phyloP scores from a whole-genome alignment of 1,140 invertebrate species.

The Drosophila bocqueti region DNA sequence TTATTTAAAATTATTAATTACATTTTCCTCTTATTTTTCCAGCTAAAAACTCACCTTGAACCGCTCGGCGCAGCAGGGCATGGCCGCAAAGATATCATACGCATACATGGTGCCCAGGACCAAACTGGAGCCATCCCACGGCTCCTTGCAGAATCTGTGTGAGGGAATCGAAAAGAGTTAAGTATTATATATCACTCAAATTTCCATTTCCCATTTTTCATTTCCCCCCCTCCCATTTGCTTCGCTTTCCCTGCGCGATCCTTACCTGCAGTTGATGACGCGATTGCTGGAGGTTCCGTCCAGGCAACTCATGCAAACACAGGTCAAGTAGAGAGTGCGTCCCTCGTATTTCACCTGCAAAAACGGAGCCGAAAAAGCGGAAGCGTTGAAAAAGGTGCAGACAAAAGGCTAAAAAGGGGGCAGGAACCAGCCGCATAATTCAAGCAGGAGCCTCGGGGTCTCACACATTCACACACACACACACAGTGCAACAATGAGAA shows the following conservation, averaged over 20 bases:
- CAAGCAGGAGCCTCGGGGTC: slow-evolving; percentile 31
- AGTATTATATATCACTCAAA: not conserved
- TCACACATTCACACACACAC: slow-evolving; percentile 18
- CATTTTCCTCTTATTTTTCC: fast-evolving
- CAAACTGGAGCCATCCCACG: slow-evolving; percentile 96
- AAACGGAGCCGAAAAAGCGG: slow-evolving; percentile 43
- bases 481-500: slow-evolving; percentile 64
- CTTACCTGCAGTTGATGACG: slow-evolving; percentile 89
- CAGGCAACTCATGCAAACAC: slow-evolving; percentile 96
- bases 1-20: not conserved
- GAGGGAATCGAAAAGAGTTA: not conserved
- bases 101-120: slow-evolving; percentile 98
- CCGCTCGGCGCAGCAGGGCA: slow-evolving; percentile 96
- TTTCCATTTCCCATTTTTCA: slow-evolving; percentile 6
- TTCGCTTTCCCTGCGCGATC: not conserved
- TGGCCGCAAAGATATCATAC: slow-evolving; percentile 98
- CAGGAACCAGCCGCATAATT: slow-evolving; percentile 58
- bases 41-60: slow-evolving; percentile 90
- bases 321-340: slow-evolving; percentile 95
- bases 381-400: slow-evolving; percentile 36
- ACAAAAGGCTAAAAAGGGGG: slow-evolving; percentile 24
- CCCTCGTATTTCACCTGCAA: slow-evolving; percentile 94
- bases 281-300: slow-evolving; percentile 92
- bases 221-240: not conserved
- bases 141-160: slow-evolving; percentile 90